Conservation (phyloP, 2,888 invertebrate genomes). For the Dioctria rufipes region DNA sequence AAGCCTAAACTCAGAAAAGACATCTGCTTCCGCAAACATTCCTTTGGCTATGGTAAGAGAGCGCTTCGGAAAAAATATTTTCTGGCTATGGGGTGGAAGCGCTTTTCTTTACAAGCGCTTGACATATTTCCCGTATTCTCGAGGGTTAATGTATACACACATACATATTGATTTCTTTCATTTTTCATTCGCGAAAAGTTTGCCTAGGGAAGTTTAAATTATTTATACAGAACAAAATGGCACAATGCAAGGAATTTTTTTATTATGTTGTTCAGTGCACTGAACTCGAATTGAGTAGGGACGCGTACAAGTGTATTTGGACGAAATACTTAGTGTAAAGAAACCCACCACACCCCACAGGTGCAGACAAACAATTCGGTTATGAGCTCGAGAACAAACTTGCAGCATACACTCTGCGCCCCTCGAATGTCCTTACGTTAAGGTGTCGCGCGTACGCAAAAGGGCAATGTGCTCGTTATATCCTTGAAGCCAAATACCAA, state of each 20-base stretch:
- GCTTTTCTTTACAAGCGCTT: too few relatives aligned
- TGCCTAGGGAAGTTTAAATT: background rate
- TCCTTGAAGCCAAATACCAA: slow-evolving; percentile 13
- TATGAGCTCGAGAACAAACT: slow-evolving; percentile 2
- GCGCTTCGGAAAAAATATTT: too few relatives aligned
- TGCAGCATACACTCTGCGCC: background rate
- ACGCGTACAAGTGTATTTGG: background rate
- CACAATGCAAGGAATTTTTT: background rate
- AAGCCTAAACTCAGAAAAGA: too few relatives aligned
- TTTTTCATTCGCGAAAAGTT: background rate
- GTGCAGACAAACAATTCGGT: slow-evolving; percentile 38
- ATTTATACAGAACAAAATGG: background rate
- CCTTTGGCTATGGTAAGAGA: too few relatives aligned
- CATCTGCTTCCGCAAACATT: too few relatives aligned
- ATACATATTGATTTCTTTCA: background rate
- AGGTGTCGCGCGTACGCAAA: slow-evolving; percentile 23
- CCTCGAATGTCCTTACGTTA: background rate
- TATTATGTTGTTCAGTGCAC: background rate
- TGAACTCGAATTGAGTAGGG: background rate
- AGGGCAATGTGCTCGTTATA: slow-evolving; percentile 37
- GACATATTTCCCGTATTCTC: too few relatives aligned
- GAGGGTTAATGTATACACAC: background rate
- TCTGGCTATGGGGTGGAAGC: too few relatives aligned
- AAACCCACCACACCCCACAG: slow-evolving; percentile 55
- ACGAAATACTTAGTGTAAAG: background rate